Evolutionary conservation across 2,113 vertebrate species (phyloP).

Genomic region (Cricetomys ansorgei): DNA sequence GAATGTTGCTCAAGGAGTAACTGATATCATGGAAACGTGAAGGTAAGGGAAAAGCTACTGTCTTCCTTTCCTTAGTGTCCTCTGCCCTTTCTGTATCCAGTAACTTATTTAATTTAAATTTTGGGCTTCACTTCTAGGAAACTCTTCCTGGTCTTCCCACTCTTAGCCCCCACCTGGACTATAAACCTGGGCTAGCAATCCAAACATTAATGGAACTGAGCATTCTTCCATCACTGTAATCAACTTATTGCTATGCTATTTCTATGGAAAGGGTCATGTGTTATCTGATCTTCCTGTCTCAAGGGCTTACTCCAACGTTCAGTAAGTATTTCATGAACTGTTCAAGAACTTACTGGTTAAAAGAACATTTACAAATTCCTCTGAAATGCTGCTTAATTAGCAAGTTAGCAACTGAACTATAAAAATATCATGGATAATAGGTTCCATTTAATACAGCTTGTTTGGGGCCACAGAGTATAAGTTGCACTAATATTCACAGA

Average conservation of each 20-base stretch:
- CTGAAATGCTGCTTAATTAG: slow-evolving; percentile 32
- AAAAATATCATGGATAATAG: background rate
- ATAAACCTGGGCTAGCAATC: background rate
- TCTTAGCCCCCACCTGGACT: background rate
- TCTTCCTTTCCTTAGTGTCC: background rate
- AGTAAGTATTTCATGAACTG: background rate
- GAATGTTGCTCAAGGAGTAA: background rate
- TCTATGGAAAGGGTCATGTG: background rate
- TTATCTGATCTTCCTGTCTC: background rate
- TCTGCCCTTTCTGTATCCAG: background rate
- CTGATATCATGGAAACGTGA: background rate
- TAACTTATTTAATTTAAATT: background rate
- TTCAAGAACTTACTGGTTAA: background rate
- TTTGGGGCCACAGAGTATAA: background rate
- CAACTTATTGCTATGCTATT: background rate
- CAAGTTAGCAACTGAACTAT: background rate
- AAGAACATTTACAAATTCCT: background rate
- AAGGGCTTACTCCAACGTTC: background rate
- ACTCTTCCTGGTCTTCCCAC: background rate
- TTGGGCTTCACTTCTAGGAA: background rate
- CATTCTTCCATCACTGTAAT: background rate
- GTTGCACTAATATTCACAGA: background rate
- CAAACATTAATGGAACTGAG: background rate
- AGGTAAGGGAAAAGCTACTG: background rate
- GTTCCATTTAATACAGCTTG: background rate